Evolutionary conservation across 2,888 invertebrate genomes (phyloP), one percentile per base, ranked within the genome.

Genomic region (Tricholauxania praeusta): DNA sequence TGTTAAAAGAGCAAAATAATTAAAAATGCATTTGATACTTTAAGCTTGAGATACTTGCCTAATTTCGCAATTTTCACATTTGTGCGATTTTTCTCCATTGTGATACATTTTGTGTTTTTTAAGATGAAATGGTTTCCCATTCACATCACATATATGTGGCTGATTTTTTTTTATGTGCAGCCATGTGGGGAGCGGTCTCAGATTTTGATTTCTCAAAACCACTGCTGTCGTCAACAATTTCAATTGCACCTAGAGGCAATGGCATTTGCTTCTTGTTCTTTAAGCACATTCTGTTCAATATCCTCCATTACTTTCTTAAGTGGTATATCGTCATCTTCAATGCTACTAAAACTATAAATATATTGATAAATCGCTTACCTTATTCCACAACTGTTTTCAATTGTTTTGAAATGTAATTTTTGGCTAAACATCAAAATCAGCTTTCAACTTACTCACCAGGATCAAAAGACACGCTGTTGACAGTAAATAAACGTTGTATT

Each of bases 71-170:
- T 79, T 81, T 64, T 81, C 81, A 53, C 81, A 81, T 66, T 80
- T 79, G 65, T 79, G 78, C 15, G 78, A 80, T 48, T 78, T 81
- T 67, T 91, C 88, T 0, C 92, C 92, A 0, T 91, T 89, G 79
- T 92, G 92, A 57, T 91, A 92, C 59, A 91, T 84, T 80, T 89
- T 88, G 80, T 92, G 92, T 68, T 92, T 90, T 80, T 90, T 91
- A 49, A 92, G 82, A 1, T 90, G 90, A 78, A 88, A 89, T 1
- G 87, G 86, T 76, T 90, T 90, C 0, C 90, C 90, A 77, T 92
- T 92, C 69, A 89, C 88, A 60, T 90, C 90, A 76, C 92, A 92
- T 75, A 90, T 89, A 84, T 90, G 90, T 0, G 92, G 91, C 75
- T 91, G 82, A 15, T 88, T 89, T 19, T 90, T n/a, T 88, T 0